Evolutionary conservation across 2,113 vertebrate species (phyloP).

Genomic region (Corythaixoides concolor): DNA sequence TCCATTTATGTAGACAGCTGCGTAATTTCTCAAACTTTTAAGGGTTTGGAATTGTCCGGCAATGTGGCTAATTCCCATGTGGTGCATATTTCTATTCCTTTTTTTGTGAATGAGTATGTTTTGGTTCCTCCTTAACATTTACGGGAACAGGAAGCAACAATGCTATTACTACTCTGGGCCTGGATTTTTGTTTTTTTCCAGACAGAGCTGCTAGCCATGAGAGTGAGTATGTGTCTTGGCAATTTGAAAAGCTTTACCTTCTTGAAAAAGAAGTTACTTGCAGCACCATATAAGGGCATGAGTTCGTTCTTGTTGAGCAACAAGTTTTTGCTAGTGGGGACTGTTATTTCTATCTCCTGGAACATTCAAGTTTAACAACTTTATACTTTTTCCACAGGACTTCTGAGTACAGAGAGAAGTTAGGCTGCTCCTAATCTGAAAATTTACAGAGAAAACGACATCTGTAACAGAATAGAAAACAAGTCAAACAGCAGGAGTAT

Average conservation of each 20-base stretch:
- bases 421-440: background rate
- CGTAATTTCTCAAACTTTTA: slow-evolving; percentile 26
- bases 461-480: background rate
- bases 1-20: slow-evolving; percentile 14
- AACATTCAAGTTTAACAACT: background rate
- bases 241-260: slow-evolving; percentile 41
- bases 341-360: background rate
- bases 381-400: background rate
- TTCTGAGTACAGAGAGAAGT: background rate
- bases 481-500: background rate
- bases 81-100: slow-evolving; percentile 38
- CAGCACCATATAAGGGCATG: slow-evolving; percentile 45
- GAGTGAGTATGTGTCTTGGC: slow-evolving; percentile 28
- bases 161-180: slow-evolving; percentile 50
- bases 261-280: background rate
- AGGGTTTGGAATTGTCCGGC: slow-evolving; percentile 50
- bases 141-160: slow-evolving; percentile 69
- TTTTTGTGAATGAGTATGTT: slow-evolving; percentile 42
- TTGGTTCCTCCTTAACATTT: slow-evolving; percentile 23
- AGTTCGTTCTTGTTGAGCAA: slow-evolving; percentile 11
- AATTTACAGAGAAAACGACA: background rate
- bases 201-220: background rate
- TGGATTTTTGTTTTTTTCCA: slow-evolving; percentile 17
- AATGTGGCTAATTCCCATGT: slow-evolving; percentile 22
- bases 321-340: background rate